Evolutionary conservation across 1,140 invertebrate genomes (phyloP), one percentile per base, ranked within the genome.

Genomic region (Rhyacophila brunnea): DNA sequence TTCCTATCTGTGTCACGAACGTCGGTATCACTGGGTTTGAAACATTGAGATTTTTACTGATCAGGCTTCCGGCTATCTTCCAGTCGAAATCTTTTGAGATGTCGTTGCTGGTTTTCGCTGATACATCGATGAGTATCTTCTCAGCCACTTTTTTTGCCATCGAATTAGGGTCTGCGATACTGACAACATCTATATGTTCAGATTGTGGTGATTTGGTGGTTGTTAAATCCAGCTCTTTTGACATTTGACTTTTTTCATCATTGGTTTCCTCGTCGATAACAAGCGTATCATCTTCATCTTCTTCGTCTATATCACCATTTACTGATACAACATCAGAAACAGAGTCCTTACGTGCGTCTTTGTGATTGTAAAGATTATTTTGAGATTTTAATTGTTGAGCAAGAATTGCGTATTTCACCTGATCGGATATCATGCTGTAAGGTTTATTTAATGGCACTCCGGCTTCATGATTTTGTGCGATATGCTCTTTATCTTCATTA

Each of bases 371-470:
- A 9, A 28, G 23, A 7, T 49, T 49, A 18, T 34, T 7, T 43
- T 57, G 45, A 23, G 80, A 80, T 66, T 90, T 88, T 13, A 91
- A 71, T 63, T 91, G 88, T 62, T 91, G 87, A 6, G 89, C 86
- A 51, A 90, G 58, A 48, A 93, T 85, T 0, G 89, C 90, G 51
- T 86, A 88, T 62, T 91, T 90, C 0, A 92, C 86, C 57, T 91
- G 85, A 52, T 89, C 87, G 5, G 87, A 84, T 18, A 89, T 82
- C 14, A 78, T 75, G 1, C 78, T 77, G 35, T 66, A 69, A 17
- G 52, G 15, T 60, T 64, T 64, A 20, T 58, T 53, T 10, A 44
- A 11, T 42, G 44, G 35, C 17, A 43, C 18, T 9, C 23, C 17
- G 1, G n/a, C 34, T 40, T 34, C 17, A 13, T 38, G 23, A 46